Base-by-base conservation (phyloP, 2,797 vertebrate genomes). In the Tympanoctomys barrerae region DNA sequence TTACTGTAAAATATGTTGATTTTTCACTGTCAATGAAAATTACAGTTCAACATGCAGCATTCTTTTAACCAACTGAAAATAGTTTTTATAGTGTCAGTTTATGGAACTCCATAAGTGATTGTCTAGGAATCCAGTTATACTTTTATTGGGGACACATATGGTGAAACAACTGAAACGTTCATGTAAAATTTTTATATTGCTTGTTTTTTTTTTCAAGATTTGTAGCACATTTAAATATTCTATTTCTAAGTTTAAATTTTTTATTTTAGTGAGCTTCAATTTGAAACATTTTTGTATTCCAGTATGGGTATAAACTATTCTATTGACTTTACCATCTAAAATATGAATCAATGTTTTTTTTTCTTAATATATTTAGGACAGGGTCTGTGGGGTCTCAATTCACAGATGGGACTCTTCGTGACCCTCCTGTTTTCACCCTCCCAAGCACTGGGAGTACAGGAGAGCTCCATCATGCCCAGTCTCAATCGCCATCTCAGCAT, bases 1-100 rank as follows among this genome's bases (percentile, higher is more conserved):
- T 97, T 89, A 89, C 85, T 94, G 80, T 91, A 78, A 80, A 96
- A 87, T 97, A 95, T 61, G 68, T 95, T 77, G 9, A 93, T 92
- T n/a, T 84, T 0, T 94, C 46, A 77, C 80, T 95, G 84, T 94
- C 80, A 89, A 36, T 94, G 88, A 94, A 96, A 97, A 97, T 96
- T 94, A 75, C 4, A 91, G 52, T 80, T 90, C 64, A 93, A 36
- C 59, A 82, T 42, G 64, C 4, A 96, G 42, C 19, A 91, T 94
- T 81, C 31, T 96, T 96, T 96, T 94, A 89, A 12, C 6, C 89
- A 52, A 92, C 28, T 90, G 82, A 97, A 95, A 52, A 39, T 85
- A 89, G 28, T 84, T 95, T 97, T 96, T 68, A 90, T 84, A 85
- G 18, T 75, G 26, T 91, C 91, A 95, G 91, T 91, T 24, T 79